Evolutionary conservation across 2,888 invertebrate species (phyloP).

Genomic region (Pyrgus malvae): DNA sequence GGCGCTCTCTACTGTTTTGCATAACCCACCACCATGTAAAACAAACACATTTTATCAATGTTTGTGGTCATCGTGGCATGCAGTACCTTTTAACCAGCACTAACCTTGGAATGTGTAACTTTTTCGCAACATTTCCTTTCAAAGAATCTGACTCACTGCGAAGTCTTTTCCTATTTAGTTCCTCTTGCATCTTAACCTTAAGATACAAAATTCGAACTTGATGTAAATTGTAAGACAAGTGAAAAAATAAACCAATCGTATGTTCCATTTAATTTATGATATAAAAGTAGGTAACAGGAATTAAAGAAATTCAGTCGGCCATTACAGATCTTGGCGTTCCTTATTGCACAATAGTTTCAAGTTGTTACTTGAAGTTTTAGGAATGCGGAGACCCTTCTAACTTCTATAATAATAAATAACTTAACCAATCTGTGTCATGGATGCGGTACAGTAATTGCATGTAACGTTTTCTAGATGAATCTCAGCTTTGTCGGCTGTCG

Average conservation of each 20-base stretch:
- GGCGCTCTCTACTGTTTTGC: too few species aligned
- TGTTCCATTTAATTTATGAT: too few species aligned
- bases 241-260: too few species aligned
- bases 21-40: not conserved
- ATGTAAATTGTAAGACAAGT: not conserved
- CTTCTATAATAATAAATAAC: not conserved
- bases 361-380: not conserved
- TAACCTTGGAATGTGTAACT: constrained; percentile 56
- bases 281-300: not conserved
- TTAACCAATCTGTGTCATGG: not conserved
- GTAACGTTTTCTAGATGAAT: constrained; percentile 6
- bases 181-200: constrained; percentile 41
- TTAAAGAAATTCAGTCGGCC: not conserved
- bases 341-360: constrained; percentile 2
- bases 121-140: constrained; percentile 60
- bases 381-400: not conserved
- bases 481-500: not conserved
- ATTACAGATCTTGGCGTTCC: too few species aligned
- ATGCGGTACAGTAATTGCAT: not conserved
- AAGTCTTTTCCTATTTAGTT: constrained; percentile 52
- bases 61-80: not conserved
- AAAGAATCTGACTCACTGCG: constrained; percentile 57
- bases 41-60: not conserved
- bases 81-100: constrained; percentile 29
- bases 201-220: constrained; percentile 29